Conservation (phyloP, 2,113 vertebrate genomes). For the Willisornis vidua region DNA sequence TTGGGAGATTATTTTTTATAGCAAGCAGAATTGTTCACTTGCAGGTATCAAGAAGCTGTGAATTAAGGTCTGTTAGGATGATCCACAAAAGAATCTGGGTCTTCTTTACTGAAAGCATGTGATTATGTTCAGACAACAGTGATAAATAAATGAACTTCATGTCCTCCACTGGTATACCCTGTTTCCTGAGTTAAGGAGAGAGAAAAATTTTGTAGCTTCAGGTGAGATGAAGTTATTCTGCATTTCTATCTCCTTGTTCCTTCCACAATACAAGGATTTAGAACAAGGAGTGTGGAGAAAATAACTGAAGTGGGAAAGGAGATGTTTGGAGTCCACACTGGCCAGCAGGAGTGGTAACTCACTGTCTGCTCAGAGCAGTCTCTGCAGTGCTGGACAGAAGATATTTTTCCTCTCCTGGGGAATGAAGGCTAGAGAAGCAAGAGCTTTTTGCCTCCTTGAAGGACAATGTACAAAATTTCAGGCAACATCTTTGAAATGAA, state of each 20-base stretch:
- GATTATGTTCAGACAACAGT: background rate
- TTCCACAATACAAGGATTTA: background rate
- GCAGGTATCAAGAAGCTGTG: constrained; percentile 41
- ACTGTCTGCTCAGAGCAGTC: background rate
- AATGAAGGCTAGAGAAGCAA: background rate
- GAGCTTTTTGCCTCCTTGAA: background rate
- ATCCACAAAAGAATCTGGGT: background rate
- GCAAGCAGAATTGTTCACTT: constrained; percentile 56
- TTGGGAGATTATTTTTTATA: constrained; percentile 69
- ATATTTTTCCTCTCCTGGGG: background rate
- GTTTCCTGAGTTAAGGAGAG: background rate
- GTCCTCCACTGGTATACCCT: background rate
- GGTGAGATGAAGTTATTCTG: background rate
- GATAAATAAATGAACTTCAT: background rate
- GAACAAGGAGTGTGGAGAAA: background rate
- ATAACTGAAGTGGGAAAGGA: background rate
- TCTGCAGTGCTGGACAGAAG: background rate
- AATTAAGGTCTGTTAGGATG: background rate
- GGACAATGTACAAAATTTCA: background rate
- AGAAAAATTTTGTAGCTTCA: background rate
- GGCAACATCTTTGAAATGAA: background rate
- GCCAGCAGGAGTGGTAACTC: background rate
- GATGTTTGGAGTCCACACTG: background rate
- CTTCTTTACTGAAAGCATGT: background rate
- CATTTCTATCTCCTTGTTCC: background rate